Base-by-base conservation (phyloP, 2,888 invertebrate genomes). In the Noctua pronuba region DNA sequence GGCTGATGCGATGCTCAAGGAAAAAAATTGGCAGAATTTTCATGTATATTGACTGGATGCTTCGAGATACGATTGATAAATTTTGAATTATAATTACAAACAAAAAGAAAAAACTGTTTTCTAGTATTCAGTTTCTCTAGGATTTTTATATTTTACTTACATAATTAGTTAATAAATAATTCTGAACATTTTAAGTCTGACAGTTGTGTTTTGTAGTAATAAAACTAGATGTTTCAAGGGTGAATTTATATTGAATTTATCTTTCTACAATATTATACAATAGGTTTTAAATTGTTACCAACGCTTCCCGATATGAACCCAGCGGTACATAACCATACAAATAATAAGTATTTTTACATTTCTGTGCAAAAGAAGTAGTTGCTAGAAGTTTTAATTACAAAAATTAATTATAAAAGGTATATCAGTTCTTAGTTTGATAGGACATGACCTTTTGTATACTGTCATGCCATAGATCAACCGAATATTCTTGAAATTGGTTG, bases 201-300 rank as follows among this genome's bases (percentile, higher is more conserved):
- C 52, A 66, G n/a, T 72, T 72, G 55, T 62, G 38, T 73, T 84
- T 66, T 70, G 66, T 62, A 75, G 76, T 72, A 91, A 92, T 92
- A 91, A 94, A 93, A 93, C 92, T 73, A 92, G 75, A 85, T 77
- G 80, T 83, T 88, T 90, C 89, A 91, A 92, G 94, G 95, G 96
- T 96, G 95, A 95, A 95, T 96, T 96, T 96, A 95, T 96, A 96
- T 95, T 95, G 94, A 95, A 91, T 95, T 95, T 95, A 95, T 93
- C 93, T 95, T 94, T 95, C 96, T 96, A 96, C 95, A 95, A 94
- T 95, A 95, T 93, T 91, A 94, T 95, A 96, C 95, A 96, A 93
- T 94, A 93, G 94, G 93, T 93, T 94, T 94, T 93, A 94, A 92
- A 92, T 91, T 90, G 80, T 88, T 84, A 79, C 73, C 77, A 77